Evolutionary conservation across 2,888 invertebrate genomes (phyloP).

Genomic region (Palloptera scutellata): DNA sequence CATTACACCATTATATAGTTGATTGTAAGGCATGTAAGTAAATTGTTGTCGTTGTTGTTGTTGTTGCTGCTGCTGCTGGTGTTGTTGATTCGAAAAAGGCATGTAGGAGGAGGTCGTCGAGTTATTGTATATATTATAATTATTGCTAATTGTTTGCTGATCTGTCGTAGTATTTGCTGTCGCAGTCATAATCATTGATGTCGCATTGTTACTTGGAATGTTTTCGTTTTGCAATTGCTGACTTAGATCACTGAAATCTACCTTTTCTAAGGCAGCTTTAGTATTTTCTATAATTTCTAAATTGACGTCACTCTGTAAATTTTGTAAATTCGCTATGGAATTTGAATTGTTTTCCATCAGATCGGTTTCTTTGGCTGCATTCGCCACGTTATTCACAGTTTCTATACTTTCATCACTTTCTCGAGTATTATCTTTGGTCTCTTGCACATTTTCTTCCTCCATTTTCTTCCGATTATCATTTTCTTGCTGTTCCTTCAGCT

Average conservation of each 20-base stretch:
- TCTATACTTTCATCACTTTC: conserved; percentile 1
- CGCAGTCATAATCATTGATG: neutral
- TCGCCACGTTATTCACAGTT: neutral
- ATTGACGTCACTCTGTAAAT: neutral
- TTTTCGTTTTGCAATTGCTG: conserved; percentile 39
- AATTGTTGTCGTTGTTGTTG: conserved; percentile 42
- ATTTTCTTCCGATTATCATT: conserved; percentile 1
- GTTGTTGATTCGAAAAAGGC: conserved; percentile 41
- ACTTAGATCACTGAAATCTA: conserved; percentile 45
- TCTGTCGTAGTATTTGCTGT: neutral
- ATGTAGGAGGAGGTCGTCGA: conserved; percentile 36
- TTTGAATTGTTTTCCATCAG: neutral
- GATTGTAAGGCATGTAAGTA: conserved; percentile 28
- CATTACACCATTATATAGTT: conserved; percentile 4
- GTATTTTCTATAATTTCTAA: conserved; percentile 47
- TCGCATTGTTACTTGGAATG: conserved; percentile 46
- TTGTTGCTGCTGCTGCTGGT: conserved; percentile 41
- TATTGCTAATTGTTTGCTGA: conserved; percentile 17
- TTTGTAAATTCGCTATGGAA: conserved; percentile 8
- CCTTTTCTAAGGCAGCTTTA: conserved; percentile 49
- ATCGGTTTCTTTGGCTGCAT: neutral
- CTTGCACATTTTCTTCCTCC: neutral
- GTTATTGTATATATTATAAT: conserved; percentile 16
- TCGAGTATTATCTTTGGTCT: conserved; percentile 21
- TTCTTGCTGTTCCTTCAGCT: conserved; percentile 10